These are phyloP conservation scores for Phaenicophaeus curvirostris DNA, from an alignment of 2,797 vertebrate genomes.

Conservation along the genomic window DNA sequence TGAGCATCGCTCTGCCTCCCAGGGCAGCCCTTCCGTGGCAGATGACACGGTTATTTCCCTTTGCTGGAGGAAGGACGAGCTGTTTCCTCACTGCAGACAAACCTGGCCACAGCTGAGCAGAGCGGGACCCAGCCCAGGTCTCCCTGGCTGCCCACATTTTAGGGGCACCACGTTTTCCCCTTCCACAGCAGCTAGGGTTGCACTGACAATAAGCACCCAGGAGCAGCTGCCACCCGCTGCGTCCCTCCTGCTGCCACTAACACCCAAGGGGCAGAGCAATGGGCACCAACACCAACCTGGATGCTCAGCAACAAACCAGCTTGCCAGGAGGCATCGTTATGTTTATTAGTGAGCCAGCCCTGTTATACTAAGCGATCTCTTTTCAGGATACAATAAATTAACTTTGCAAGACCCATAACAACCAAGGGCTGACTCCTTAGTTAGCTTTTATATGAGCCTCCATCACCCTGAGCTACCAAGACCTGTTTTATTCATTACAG, in stretches of 20 bases:
- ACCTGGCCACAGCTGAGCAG: not conserved
- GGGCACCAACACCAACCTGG: not conserved
- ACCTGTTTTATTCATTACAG: not conserved
- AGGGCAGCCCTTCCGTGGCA: not conserved
- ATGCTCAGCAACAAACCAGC: not conserved
- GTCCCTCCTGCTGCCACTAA: not conserved
- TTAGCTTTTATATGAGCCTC: not conserved
- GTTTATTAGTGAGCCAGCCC: not conserved
- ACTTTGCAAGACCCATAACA: not conserved
- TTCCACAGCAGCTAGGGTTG: not conserved
- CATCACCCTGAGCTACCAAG: not conserved
- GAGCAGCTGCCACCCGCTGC: not conserved
- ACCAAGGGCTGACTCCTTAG: not conserved
- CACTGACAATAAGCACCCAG: fast-evolving
- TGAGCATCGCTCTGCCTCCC: fast-evolving
- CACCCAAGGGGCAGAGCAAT: fast-evolving
- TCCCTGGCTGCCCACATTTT: not conserved
- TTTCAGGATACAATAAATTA: not conserved
- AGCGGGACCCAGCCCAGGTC: not conserved
- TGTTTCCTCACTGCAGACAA: not conserved
- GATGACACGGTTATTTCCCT: not conserved
- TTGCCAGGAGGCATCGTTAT: not conserved
- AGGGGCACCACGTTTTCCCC: not conserved
- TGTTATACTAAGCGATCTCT: not conserved
- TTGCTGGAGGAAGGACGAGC: not conserved